Evolutionary conservation across 2,888 invertebrate species (phyloP).

Genomic region (Drosophila putrida): DNA sequence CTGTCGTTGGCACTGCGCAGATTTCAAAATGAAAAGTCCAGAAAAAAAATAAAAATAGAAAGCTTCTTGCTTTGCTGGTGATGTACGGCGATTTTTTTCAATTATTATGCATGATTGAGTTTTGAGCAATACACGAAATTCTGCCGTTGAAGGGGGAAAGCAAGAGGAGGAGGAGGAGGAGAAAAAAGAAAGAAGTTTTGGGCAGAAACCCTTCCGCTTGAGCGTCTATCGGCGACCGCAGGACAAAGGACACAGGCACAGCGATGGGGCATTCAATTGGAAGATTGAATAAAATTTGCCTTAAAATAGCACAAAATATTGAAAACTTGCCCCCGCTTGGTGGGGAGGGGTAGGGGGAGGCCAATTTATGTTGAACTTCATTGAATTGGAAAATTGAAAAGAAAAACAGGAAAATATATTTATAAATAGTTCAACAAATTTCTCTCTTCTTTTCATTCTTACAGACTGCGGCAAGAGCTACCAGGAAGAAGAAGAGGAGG

Average conservation of each 20-base stretch:
- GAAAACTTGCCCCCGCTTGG: conserved; percentile 60
- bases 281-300: conserved; percentile 85
- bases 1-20: conserved; percentile 32
- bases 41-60: conserved; percentile 23
- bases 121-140: conserved; percentile 46
- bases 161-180: background rate
- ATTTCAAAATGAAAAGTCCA: conserved; percentile 17
- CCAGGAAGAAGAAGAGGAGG: conserved; percentile 67
- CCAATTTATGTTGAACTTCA: conserved; percentile 82
- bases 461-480: conserved; percentile 81
- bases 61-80: conserved; percentile 30
- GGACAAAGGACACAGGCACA: conserved; percentile 40
- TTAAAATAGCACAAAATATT: conserved; percentile 80
- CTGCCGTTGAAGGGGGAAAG: background rate
- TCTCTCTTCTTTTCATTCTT: conserved; percentile 47
- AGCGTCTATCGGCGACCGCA: conserved; percentile 77
- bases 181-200: background rate
- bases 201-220: conserved; percentile 71
- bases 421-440: conserved; percentile 33
- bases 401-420: conserved; percentile 42
- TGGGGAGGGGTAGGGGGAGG: conserved; percentile 23
- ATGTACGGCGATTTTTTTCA: conserved; percentile 62
- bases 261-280: conserved; percentile 80
- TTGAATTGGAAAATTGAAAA: conserved; percentile 85
- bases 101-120: conserved; percentile 83